phyloP scores from a whole-genome alignment of 2,888 invertebrate species.

The Orthosia cruda region DNA sequence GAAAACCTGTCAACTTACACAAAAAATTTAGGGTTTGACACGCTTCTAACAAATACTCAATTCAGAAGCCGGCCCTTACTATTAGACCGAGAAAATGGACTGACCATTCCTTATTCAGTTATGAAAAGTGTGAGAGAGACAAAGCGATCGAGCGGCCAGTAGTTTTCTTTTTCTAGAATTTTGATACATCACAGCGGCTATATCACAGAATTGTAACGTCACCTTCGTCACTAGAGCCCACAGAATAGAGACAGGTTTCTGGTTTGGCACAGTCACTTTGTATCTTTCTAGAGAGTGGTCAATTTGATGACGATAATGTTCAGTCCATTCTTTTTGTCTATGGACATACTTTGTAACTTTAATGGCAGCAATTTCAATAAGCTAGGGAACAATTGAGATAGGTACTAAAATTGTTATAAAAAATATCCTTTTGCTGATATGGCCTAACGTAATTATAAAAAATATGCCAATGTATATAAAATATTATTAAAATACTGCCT shows the following conservation, averaged over 20 bases:
- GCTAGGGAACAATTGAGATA: constrained; percentile 34
- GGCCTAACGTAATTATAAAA: constrained; percentile 18
- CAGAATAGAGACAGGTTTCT: neutral
- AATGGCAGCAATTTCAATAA: constrained; percentile 26
- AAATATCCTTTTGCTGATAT: neutral
- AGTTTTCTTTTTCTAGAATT: neutral
- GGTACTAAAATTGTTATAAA: neutral
- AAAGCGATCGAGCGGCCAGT: neutral
- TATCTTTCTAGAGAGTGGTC: neutral
- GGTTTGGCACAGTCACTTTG: too few species aligned
- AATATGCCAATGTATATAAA: constrained; percentile 1
- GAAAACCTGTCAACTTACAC: too few species aligned
- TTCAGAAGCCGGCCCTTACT: too few species aligned
- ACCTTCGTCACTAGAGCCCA: neutral
- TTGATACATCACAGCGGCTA: too few species aligned
- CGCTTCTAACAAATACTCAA: too few species aligned
- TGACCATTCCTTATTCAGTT: neutral
- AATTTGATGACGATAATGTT: neutral
- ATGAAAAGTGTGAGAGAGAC: neutral
- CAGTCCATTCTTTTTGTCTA: neutral
- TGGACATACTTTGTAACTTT: neutral
- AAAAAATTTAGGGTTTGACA: too few species aligned
- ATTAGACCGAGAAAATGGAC: neutral
- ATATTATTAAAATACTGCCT: neutral
- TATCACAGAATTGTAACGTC: neutral